These are phyloP conservation scores for Aphaenogaster floridana DNA, from an alignment of 1,140 invertebrate genomes.

Conservation along the genomic window DNA sequence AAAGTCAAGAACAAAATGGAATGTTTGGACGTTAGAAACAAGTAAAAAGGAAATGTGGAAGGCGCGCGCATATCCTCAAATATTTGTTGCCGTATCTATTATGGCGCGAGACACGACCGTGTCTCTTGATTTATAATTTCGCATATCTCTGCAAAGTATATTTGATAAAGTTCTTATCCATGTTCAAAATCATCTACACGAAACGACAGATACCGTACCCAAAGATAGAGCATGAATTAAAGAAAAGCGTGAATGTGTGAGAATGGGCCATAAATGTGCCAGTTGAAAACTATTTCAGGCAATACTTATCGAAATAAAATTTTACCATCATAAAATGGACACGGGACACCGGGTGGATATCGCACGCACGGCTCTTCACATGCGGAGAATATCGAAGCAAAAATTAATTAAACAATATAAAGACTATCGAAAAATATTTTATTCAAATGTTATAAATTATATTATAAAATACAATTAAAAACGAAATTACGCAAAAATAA, in stretches of 20 bases:
- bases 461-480: constrained; percentile 6
- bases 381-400: constrained; percentile 33
- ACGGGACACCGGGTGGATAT: constrained; percentile 74
- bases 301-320: constrained; percentile 71
- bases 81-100: constrained; percentile 21
- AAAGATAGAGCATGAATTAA: constrained; percentile 21
- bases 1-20: neutral
- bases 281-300: constrained; percentile 2
- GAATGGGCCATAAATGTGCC: constrained; percentile 10
- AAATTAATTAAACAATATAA: constrained; percentile 64
- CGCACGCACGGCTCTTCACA: constrained; percentile 72
- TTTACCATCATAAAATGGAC: constrained; percentile 77
- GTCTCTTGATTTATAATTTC: neutral
- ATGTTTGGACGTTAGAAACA: neutral
- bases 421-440: neutral
- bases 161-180: neutral
- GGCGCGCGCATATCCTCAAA: neutral
- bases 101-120: no score
- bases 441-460: constrained; percentile 6
- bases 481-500: neutral
- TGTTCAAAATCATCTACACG: neutral
- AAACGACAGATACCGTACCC: constrained; percentile 9
- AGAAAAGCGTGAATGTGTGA: constrained; percentile 4
- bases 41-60: neutral
- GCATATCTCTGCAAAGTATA: neutral